Evolutionary conservation across 1,140 invertebrate genomes (phyloP).

Genomic region (Sweltsa coloradensis): DNA sequence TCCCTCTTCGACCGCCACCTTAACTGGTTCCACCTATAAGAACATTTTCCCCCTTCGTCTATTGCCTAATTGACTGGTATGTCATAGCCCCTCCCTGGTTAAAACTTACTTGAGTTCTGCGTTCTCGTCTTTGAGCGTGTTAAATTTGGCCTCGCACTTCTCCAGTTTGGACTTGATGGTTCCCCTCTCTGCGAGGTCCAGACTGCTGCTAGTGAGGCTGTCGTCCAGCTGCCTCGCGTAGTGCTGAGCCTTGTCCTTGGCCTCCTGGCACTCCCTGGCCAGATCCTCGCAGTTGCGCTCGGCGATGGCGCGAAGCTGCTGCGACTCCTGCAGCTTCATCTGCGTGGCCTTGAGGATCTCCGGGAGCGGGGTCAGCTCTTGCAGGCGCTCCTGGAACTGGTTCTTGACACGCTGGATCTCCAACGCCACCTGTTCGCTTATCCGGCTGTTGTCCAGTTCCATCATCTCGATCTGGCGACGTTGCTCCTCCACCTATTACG

Average conservation of each 20-base stretch:
- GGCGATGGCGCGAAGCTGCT: slow-evolving; percentile 45
- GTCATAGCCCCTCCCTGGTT: too few relatives aligned
- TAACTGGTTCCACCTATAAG: too few relatives aligned
- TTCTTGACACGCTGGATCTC: slow-evolving; percentile 61
- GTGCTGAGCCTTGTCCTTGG: slow-evolving; percentile 14
- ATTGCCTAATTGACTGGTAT: too few relatives aligned
- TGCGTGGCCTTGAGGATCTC: slow-evolving; percentile 61
- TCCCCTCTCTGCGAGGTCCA: background rate
- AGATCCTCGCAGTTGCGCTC: slow-evolving; percentile 48
- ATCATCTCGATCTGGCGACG: slow-evolving; percentile 54
- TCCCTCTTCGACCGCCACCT: too few relatives aligned
- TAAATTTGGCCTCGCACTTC: background rate
- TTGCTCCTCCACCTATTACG: slow-evolving; percentile 64
- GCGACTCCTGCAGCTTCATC: slow-evolving; percentile 51
- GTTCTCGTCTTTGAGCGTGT: background rate
- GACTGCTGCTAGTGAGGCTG: background rate
- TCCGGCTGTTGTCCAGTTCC: slow-evolving; percentile 59
- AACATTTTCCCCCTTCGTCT: too few relatives aligned
- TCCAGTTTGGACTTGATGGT: background rate
- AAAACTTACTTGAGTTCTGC: background rate
- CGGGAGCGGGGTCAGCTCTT: slow-evolving; percentile 55
- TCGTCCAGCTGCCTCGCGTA: background rate
- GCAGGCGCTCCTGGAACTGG: slow-evolving; percentile 60
- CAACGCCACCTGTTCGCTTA: slow-evolving; percentile 59
- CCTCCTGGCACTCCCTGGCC: slow-evolving; percentile 34